Conservation (phyloP, 2,113 vertebrate genomes). For the Oxyruncus cristatus region DNA sequence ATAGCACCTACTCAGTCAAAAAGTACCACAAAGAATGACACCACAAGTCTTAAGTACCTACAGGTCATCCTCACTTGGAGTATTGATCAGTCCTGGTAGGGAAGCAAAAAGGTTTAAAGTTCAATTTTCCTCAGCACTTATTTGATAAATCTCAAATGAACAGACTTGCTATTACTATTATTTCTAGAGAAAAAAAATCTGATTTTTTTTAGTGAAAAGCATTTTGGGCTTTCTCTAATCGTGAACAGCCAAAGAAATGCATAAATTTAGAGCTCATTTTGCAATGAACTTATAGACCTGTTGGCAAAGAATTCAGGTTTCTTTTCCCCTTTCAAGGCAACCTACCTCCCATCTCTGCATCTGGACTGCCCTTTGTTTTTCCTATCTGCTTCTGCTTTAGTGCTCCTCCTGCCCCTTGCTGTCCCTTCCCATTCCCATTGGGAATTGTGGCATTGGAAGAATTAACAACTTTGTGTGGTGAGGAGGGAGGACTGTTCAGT, state of each 20-base stretch:
- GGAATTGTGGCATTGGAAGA: conserved; percentile 33
- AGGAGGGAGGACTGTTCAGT: conserved; percentile 69
- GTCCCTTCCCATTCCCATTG: conserved; percentile 71
- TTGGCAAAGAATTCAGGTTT: not conserved
- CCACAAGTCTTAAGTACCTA: not conserved
- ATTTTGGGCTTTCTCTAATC: not conserved
- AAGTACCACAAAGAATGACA: not conserved
- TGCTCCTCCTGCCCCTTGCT: conserved; percentile 44
- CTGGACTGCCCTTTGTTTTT: conserved; percentile 66
- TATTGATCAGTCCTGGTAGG: not conserved
- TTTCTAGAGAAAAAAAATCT: not conserved
- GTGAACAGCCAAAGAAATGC: not conserved
- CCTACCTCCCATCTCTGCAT: conserved; percentile 69
- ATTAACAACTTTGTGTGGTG: conserved; percentile 67
- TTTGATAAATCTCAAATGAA: not conserved
- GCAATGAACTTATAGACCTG: not conserved
- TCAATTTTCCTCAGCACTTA: not conserved
- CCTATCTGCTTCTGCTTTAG: conserved; percentile 70
- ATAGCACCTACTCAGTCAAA: not conserved
- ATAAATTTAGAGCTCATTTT: not conserved
- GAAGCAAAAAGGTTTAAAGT: not conserved
- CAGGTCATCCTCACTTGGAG: not conserved
- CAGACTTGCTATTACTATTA: no score
- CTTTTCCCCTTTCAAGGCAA: not conserved
- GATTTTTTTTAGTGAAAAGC: not conserved